phyloP scores from a whole-genome alignment of 2,113 vertebrate species.

The Passer domesticus region DNA sequence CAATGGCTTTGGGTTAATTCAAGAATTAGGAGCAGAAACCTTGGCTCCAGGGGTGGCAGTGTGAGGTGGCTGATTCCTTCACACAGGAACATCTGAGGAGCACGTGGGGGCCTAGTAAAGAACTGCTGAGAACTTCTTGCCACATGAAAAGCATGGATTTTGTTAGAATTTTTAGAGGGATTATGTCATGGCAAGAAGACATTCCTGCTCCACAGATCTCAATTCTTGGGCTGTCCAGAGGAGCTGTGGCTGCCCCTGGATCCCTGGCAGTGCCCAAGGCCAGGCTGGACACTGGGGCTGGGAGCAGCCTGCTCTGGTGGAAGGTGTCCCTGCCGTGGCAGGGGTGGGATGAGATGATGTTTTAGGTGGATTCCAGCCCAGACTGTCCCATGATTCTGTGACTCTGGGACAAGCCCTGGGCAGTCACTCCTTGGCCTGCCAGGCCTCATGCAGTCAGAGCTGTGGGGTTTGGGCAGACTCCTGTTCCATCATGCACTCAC shows the following conservation, averaged over 20 bases:
- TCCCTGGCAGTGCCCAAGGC: neutral
- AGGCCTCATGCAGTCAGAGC: accelerated
- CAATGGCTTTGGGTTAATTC: neutral
- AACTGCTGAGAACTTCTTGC: neutral
- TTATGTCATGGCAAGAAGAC: neutral
- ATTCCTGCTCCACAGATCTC: neutral
- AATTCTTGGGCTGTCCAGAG: neutral
- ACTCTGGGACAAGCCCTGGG: accelerated
- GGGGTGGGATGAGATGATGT: too few species aligned
- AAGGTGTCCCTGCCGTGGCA: neutral
- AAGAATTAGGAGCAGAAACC: neutral
- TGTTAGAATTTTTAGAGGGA: neutral
- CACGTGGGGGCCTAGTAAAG: neutral
- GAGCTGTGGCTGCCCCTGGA: neutral
- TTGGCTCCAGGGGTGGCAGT: neutral
- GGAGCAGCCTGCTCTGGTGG: neutral
- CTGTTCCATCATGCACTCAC: accelerated
- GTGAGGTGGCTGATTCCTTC: neutral
- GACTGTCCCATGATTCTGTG: neutral
- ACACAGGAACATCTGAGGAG: neutral
- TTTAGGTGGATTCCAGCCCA: neutral
- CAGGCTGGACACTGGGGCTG: accelerated
- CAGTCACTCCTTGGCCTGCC: neutral
- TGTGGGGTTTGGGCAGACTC: neutral
- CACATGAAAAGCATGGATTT: neutral